Conservation (phyloP, 2,797 vertebrate species). For the Antrozous pallidus region DNA sequence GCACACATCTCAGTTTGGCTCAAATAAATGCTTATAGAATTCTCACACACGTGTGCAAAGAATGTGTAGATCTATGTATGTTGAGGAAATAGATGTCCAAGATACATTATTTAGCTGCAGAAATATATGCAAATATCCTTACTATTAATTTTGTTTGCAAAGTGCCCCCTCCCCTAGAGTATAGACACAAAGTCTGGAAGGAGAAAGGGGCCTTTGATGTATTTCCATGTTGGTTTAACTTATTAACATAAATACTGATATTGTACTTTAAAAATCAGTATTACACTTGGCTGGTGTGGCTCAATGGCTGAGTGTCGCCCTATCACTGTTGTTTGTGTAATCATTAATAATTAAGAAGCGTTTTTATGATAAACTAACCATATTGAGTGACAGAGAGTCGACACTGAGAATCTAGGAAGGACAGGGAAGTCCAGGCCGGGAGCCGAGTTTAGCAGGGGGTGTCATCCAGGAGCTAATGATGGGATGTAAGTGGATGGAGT, state of each 20-base stretch:
- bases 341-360: background rate
- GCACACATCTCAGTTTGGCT: background rate
- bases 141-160: background rate
- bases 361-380: background rate
- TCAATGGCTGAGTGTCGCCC: too few relatives aligned
- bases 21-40: background rate
- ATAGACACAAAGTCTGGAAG: background rate
- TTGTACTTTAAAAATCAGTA: background rate
- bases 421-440: background rate
- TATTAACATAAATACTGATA: background rate
- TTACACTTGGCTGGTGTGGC: too few relatives aligned
- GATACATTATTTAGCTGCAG: background rate
- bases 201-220: background rate
- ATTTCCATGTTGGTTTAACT: background rate
- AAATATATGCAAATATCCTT: background rate
- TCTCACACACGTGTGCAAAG: background rate
- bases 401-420: background rate
- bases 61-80: background rate
- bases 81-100: background rate
- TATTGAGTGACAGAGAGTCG: background rate
- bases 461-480: background rate
- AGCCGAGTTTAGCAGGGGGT: background rate
- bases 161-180: background rate
- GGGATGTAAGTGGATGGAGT: background rate
- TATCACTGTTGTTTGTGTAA: background rate